Conservation (phyloP, 2,797 vertebrate species). For the Xenops minutus region DNA sequence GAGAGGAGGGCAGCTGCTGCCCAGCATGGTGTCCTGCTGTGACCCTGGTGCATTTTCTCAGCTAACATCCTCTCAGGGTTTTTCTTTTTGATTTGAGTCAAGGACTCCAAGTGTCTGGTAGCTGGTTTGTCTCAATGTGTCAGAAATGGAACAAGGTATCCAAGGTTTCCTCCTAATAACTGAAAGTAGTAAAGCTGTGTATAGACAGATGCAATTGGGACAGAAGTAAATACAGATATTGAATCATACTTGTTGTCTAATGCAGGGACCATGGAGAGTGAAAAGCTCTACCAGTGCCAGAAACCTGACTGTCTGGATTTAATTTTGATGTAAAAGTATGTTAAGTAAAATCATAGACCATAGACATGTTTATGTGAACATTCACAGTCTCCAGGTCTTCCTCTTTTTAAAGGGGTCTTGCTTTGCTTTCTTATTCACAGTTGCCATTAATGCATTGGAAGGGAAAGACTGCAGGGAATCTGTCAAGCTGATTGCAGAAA, state of each 20-base stretch:
- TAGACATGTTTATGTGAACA: neutral
- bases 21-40: accelerated
- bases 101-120: neutral
- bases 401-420: neutral
- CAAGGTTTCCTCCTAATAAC: neutral
- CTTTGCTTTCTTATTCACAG: constrained; percentile 65
- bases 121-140: neutral
- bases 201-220: neutral
- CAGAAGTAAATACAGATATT: neutral
- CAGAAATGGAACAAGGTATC: neutral
- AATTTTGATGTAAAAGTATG: neutral
- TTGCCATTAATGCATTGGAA: constrained; percentile 81
- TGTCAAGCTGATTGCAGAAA: constrained; percentile 76
- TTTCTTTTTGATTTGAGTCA: neutral
- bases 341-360: neutral
- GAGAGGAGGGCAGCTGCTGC: neutral
- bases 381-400: neutral
- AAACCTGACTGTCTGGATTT: neutral
- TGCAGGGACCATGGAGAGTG: accelerated
- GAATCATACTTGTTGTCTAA: neutral
- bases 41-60: accelerated
- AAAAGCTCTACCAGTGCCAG: neutral
- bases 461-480: constrained; percentile 82
- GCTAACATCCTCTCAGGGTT: neutral
- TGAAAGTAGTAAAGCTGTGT: neutral